Conservation (phyloP, 2,113 vertebrate species). For the Pterocles gutturalis region DNA sequence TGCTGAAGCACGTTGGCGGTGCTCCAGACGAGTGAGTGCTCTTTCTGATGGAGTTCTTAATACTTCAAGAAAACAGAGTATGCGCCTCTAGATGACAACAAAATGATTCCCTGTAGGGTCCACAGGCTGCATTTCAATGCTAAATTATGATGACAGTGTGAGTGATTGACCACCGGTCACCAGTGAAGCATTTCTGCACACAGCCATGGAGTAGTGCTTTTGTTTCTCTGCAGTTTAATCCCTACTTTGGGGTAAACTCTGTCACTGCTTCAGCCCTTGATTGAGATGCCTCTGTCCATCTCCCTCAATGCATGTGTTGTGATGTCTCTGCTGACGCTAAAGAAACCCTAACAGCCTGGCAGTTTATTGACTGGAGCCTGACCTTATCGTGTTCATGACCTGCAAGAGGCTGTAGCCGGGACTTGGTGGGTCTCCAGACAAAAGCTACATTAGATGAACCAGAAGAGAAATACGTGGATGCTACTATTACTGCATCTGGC, state of each 20-base stretch:
- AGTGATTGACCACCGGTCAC: not conserved
- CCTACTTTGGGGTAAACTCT: not conserved
- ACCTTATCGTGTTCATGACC: not conserved
- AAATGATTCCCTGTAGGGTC: slow-evolving; percentile 5
- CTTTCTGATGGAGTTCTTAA: slow-evolving; percentile 32
- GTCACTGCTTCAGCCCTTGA: not conserved
- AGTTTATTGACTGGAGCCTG: not conserved
- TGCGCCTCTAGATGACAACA: slow-evolving; percentile 18
- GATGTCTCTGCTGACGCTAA: not conserved
- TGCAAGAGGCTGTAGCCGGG: not conserved
- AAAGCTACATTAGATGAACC: not conserved
- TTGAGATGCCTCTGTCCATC: not conserved
- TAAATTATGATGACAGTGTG: not conserved
- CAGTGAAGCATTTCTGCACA: not conserved
- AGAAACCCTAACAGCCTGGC: not conserved
- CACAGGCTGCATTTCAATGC: not conserved
- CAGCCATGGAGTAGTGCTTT: not conserved
- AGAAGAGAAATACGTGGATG: not conserved
- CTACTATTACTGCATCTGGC: not conserved
- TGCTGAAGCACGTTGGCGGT: not conserved
- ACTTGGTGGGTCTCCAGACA: not conserved
- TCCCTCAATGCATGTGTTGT: not conserved
- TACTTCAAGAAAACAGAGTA: slow-evolving; percentile 38
- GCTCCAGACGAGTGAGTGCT: not conserved
- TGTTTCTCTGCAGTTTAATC: not conserved